A percentile compares a stretch with the other conserved stretches of the same genome.
Evolutionary conservation across 2,797 vertebrate species (phyloP).

Genomic region (Thunnus albacares): DNA sequence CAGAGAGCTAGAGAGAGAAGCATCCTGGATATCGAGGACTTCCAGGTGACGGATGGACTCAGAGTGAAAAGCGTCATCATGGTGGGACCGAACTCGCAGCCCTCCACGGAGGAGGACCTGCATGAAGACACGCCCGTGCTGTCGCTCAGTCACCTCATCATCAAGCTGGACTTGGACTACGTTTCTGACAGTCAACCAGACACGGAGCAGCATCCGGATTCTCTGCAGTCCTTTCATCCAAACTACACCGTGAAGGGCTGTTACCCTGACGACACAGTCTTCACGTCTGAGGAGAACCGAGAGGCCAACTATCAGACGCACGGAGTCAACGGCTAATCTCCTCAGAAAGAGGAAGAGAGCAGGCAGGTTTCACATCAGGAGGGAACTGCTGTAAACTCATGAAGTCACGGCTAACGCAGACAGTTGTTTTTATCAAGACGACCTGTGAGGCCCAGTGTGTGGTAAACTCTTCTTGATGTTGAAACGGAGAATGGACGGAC

Average conservation of each 20-base stretch:
- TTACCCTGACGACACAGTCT: background rate
- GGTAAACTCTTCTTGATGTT: background rate
- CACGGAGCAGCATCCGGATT: background rate
- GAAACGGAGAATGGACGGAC: background rate
- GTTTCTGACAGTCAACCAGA: background rate
- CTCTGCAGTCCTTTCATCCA: background rate
- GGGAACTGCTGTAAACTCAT: background rate
- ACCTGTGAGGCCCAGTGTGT: background rate
- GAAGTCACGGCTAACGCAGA: background rate
- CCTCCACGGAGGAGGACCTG: background rate
- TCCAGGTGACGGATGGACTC: constrained; percentile 41
- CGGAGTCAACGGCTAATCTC: background rate
- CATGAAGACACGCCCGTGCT: constrained; percentile 7
- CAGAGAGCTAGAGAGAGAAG: constrained; percentile 44
- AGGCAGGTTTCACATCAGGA: background rate
- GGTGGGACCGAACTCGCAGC: background rate
- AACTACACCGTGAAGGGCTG: constrained; percentile 11
- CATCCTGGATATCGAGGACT: constrained; percentile 62
- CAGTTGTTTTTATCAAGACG: background rate
- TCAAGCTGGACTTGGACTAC: background rate
- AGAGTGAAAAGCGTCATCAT: constrained; percentile 41
- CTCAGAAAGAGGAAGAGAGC: background rate
- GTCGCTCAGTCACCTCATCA: background rate
- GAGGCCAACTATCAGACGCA: background rate
- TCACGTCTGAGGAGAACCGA: background rate